Evolutionary conservation across 2,113 vertebrate genomes (phyloP).

Genomic region (Nestor notabilis): DNA sequence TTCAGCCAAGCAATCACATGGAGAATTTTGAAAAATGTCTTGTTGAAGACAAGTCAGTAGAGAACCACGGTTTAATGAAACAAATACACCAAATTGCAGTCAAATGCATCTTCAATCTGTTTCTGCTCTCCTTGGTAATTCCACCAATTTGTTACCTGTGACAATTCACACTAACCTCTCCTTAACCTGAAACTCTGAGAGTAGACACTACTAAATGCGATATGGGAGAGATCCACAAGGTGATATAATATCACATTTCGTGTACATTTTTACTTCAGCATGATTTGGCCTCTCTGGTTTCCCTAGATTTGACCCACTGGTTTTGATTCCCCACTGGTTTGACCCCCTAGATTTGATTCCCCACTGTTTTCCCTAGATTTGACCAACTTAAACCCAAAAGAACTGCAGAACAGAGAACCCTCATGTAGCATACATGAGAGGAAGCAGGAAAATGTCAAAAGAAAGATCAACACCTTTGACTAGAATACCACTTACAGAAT

Average conservation of each 20-base stretch:
- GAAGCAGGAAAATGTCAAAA: background rate
- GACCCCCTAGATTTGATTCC: no score
- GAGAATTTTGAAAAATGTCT: constrained; percentile 14
- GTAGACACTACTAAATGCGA: background rate
- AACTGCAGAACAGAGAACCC: background rate
- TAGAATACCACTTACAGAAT: background rate
- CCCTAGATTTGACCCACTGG: background rate
- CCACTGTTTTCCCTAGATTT: background rate
- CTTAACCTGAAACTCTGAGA: background rate
- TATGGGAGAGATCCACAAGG: background rate
- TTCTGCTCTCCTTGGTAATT: background rate
- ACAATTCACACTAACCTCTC: background rate
- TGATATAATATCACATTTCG: background rate
- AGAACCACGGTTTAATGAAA: constrained; percentile 37
- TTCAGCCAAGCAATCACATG: background rate
- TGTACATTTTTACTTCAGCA: background rate
- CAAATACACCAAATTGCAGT: background rate
- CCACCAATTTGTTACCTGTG: background rate
- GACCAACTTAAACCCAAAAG: background rate
- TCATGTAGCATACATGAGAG: background rate
- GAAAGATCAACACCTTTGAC: constrained; percentile 1
- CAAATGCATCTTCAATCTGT: background rate
- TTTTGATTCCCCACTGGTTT: no score
- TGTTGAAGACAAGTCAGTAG: background rate
- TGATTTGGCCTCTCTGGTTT: background rate